These are phyloP conservation scores for Megaustenia siamemsis DNA, from an alignment of 2,888 invertebrate genomes.

Conservation along the genomic window DNA sequence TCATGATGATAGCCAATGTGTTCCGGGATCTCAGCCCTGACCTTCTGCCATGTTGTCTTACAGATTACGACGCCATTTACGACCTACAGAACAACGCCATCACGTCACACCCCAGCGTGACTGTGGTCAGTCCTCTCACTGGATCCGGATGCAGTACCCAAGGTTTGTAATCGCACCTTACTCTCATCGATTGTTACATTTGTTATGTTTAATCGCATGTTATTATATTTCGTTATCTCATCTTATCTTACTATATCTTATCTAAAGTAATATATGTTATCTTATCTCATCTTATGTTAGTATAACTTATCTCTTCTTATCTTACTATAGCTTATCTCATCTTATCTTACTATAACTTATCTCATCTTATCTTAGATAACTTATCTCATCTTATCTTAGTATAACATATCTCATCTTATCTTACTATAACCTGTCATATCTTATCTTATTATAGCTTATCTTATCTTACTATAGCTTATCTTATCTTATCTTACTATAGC, in stretches of 20 bases:
- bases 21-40: not conserved
- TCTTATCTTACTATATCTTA: too few relatives aligned
- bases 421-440: not conserved
- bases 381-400: not conserved
- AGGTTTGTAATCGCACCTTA: not conserved
- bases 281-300: too few relatives aligned
- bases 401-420: too few relatives aligned
- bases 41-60: not conserved
- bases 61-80: constrained; percentile 3
- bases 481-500: not conserved
- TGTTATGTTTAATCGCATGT: too few relatives aligned
- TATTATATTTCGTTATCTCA: too few relatives aligned
- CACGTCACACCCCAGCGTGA: not conserved
- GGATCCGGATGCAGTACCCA: not conserved
- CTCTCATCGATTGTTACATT: too few relatives aligned
- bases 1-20: too few relatives aligned
- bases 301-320: too few relatives aligned
- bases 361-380: not conserved
- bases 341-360: not conserved
- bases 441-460: not conserved
- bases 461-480: not conserved
- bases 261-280: not conserved
- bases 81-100: not conserved
- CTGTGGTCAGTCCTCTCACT: not conserved
- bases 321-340: not conserved